Evolutionary conservation across 1,140 invertebrate species (phyloP).

Genomic region (Mya arenaria): DNA sequence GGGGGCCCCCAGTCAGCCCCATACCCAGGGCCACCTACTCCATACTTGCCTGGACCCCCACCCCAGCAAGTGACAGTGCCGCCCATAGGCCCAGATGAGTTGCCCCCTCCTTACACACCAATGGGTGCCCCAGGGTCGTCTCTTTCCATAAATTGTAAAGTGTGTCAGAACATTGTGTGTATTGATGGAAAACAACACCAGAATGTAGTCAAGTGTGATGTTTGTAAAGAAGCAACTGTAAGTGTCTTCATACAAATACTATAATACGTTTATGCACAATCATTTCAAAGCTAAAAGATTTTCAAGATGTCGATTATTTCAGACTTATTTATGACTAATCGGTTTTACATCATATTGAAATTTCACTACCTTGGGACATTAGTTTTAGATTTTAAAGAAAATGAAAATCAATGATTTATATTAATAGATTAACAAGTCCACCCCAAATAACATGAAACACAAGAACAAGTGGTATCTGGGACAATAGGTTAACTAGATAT

Average conservation of each 20-base stretch:
- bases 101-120: constrained; percentile 31
- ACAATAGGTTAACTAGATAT: too few relatives aligned
- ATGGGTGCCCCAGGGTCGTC: background rate
- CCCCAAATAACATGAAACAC: too few relatives aligned
- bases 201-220: constrained; percentile 40
- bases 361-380: too few relatives aligned
- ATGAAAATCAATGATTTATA: too few relatives aligned
- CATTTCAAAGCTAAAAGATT: background rate
- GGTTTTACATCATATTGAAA: too few relatives aligned
- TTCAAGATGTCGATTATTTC: background rate
- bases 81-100: constrained; percentile 45
- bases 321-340: too few relatives aligned
- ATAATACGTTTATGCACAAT: too few relatives aligned
- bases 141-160: constrained; percentile 40
- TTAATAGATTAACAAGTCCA: too few relatives aligned
- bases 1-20: too few relatives aligned
- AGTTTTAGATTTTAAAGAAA: too few relatives aligned
- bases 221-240: constrained; percentile 43
- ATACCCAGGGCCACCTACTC: too few relatives aligned
- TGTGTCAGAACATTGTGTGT: constrained; percentile 36
- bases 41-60: background rate
- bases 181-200: constrained; percentile 48
- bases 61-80: constrained; percentile 32
- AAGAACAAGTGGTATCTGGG: too few relatives aligned
- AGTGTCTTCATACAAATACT: background rate